Percentiles rank a stretch among this genome's conserved stretches.
These are phyloP conservation scores for Lycopodina hypogea DNA, from an alignment of 37 sponge, comb jelly and placozoan genomes.

Conservation along the genomic window DNA sequence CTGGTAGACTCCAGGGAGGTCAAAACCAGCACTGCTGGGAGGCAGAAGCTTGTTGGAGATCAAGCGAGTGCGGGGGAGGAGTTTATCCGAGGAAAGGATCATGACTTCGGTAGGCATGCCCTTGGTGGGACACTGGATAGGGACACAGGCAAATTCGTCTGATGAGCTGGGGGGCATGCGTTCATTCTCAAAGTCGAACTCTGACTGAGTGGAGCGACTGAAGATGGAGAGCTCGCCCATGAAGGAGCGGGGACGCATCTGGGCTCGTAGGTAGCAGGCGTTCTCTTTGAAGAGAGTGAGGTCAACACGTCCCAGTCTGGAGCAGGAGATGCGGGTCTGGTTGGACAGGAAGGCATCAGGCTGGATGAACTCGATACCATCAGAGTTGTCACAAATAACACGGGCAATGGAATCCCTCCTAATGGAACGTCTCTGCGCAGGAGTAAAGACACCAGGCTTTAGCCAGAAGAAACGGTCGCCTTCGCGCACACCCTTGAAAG, in stretches of 20 bases:
- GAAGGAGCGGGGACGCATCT: background rate
- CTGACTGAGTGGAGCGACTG: constrained; percentile 8
- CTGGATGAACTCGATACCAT: constrained; percentile 61
- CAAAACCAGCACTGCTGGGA: background rate
- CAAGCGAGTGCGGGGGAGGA: background rate
- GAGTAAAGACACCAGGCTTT: constrained; percentile 77
- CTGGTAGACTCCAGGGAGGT: constrained; percentile 15
- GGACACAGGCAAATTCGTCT: constrained; percentile 11
- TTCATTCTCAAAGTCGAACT: background rate
- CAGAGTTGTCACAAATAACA: constrained; percentile 86
- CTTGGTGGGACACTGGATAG: constrained; percentile 23
- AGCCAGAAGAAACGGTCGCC: constrained; percentile 92
- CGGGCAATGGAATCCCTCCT: constrained; percentile 51
- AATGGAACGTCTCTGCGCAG: constrained; percentile 58
- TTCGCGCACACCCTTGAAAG: constrained; percentile 69
- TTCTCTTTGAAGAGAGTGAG: constrained; percentile 21
- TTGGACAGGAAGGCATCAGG: constrained; percentile 66
- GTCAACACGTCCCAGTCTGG: constrained; percentile 19
- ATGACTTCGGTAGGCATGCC: constrained; percentile 14
- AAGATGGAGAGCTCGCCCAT: background rate
- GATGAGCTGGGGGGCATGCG: background rate
- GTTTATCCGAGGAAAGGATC: background rate
- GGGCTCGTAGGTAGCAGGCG: constrained; percentile 19
- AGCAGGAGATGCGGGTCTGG: constrained; percentile 33
- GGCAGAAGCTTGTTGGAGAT: background rate